Percentiles rank a stretch among this genome's conserved stretches.
phyloP scores from a whole-genome alignment of 1,140 invertebrate species.

The Psilanteris sp. region DNA sequence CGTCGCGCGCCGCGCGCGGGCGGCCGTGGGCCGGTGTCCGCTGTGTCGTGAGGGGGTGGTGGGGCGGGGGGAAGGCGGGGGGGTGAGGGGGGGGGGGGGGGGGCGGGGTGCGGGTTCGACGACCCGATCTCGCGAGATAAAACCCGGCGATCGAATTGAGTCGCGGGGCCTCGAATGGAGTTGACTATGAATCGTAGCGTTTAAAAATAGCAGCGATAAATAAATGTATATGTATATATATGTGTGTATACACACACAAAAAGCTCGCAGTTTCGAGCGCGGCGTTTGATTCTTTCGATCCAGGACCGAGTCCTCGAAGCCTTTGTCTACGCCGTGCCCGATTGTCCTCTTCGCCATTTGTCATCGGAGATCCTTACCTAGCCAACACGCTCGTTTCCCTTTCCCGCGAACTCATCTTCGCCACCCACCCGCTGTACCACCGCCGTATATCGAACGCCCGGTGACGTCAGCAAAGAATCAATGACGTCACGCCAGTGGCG shows the following conservation, averaged over 20 bases:
- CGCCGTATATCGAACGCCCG: slow-evolving; percentile 72
- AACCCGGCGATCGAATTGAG: neutral
- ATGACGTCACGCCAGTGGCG: slow-evolving; percentile 71
- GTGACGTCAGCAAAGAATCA: slow-evolving; percentile 74
- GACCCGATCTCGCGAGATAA: slow-evolving; percentile 6
- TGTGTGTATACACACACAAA: no score
- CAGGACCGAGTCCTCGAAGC: neutral
- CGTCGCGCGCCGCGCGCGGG: no score
- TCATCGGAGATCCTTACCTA: slow-evolving; percentile 45
- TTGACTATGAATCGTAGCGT: slow-evolving; percentile 4
- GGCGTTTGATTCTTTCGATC: slow-evolving; percentile 10
- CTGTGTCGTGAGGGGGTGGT: no score
- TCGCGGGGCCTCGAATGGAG: neutral
- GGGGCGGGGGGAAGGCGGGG: no score
- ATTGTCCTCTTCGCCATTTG: slow-evolving; percentile 28
- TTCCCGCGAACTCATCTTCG: slow-evolving; percentile 50
- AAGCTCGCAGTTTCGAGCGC: neutral
- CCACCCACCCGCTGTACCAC: slow-evolving; percentile 51
- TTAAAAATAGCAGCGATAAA: slow-evolving; percentile 8
- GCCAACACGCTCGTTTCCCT: slow-evolving; percentile 43
- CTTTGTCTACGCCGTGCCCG: slow-evolving; percentile 9
- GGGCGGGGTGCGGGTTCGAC: slow-evolving; percentile 1
- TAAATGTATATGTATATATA: neutral
- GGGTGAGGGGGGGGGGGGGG: no score
- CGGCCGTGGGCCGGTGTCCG: no score